phyloP scores from a whole-genome alignment of 37 sponge, comb jelly and placozoan species.

The Aplysina aerophoba region DNA sequence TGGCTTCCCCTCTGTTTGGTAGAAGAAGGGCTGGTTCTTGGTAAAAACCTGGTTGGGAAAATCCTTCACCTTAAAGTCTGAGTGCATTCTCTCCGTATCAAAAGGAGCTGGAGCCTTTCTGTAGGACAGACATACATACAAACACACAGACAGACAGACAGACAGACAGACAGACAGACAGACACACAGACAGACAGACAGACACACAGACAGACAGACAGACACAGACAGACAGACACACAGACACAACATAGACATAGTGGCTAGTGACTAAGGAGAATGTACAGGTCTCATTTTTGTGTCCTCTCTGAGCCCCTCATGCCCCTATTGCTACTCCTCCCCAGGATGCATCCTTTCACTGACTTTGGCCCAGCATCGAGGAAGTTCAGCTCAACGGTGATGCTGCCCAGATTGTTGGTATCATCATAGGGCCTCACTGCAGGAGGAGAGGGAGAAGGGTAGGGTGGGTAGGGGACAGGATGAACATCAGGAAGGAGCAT shows the following conservation, averaged over 20 bases:
- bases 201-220: constrained; percentile 5
- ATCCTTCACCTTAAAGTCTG: constrained; percentile 23
- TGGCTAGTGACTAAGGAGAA: too few relatives aligned
- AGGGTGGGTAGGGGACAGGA: background rate
- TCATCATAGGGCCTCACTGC: background rate
- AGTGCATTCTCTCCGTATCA: constrained; percentile 67
- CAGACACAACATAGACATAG: background rate
- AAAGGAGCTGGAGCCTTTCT: constrained; percentile 70
- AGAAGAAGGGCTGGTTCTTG: constrained; percentile 32
- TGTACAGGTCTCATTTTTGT: too few relatives aligned
- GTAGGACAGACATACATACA: background rate
- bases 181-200: background rate
- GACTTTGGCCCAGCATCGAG: background rate
- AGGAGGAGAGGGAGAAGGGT: background rate
- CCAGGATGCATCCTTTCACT: background rate
- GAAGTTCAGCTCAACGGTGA: constrained; percentile 30
- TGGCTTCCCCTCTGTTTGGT: constrained; percentile 29
- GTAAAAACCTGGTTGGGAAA: constrained; percentile 53
- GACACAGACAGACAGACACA: constrained; percentile 7
- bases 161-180: too few relatives aligned
- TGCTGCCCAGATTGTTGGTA: background rate
- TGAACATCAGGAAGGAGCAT: constrained; percentile 3
- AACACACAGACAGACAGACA: background rate
- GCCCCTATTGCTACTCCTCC: too few relatives aligned
- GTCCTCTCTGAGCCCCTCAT: too few relatives aligned